These are phyloP conservation scores for Suillia variegata DNA, from an alignment of 2,888 invertebrate genomes.

Conservation along the genomic window DNA sequence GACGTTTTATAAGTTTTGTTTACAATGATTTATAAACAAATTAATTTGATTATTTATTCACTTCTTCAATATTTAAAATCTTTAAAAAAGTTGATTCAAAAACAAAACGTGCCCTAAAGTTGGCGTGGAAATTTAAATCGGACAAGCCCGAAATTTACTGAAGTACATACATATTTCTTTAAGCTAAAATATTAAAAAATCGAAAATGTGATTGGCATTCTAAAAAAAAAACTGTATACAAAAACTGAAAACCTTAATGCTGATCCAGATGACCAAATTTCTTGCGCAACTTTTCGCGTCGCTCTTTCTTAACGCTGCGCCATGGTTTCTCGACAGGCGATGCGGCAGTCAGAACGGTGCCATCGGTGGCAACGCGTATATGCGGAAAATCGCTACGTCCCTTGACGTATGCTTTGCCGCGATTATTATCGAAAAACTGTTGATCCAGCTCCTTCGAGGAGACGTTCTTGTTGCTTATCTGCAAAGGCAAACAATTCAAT, in stretches of 20 bases:
- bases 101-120: too few relatives aligned
- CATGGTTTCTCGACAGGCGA: slow-evolving; percentile 67
- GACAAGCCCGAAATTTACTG: too few relatives aligned
- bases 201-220: too few relatives aligned
- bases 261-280: slow-evolving; percentile 85
- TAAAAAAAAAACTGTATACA: background rate
- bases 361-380: slow-evolving; percentile 47
- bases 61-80: too few relatives aligned
- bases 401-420: slow-evolving; percentile 56
- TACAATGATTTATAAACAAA: too few relatives aligned
- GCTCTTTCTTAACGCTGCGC: slow-evolving; percentile 89
- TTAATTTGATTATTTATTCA: too few relatives aligned
- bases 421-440: slow-evolving; percentile 65
- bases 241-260: slow-evolving; percentile 63
- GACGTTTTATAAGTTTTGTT: too few relatives aligned
- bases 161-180: background rate
- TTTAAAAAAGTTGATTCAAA: too few relatives aligned
- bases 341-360: slow-evolving; percentile 32
- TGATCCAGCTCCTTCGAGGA: slow-evolving; percentile 68
- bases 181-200: background rate
- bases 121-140: too few relatives aligned
- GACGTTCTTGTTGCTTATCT: slow-evolving; percentile 54
- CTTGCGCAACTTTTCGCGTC: slow-evolving; percentile 88
- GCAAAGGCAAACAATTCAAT: too few relatives aligned
- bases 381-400: slow-evolving; percentile 59